Evolutionary conservation across 2,888 invertebrate genomes (phyloP), one percentile per base, ranked within the genome.

Genomic region (Acleris cristana): DNA sequence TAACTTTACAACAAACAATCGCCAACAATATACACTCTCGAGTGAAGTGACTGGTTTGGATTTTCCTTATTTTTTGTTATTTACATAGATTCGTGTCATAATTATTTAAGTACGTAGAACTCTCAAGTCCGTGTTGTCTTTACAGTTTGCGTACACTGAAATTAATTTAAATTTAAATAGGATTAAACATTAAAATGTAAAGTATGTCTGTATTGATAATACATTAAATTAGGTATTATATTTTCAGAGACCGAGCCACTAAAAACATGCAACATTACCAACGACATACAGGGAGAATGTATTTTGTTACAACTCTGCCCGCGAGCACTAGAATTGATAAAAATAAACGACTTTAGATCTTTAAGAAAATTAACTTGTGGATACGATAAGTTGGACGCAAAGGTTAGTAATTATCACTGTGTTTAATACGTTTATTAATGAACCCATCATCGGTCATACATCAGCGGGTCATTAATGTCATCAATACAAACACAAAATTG

Each of bases 311-410:
- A 54, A 34, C 49, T 69, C 49, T 75, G 72, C 26, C 56, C 57
- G 1, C 62, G 61, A 10, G 74, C 70, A 2, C 2, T 69, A 19
- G 55, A 67, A 14, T 67, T 72, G 52, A 8, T 71, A 12, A 58
- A 63, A 14, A n/a, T 62, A 53, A 59, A 56, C 45, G 54, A 68
- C 10, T 14, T 12, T 0, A 8, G 26, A 19, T 62, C 23, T 5
- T 52, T 75, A 26, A 70, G 44, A 19, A 54, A 58, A 12, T 57
- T 73, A 55, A 53, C 55, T 45, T 79, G 78, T 69, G 74, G 74
- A 58, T 74, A 59, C 34, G 67, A 72, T 4, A 58, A 26, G 8
- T 26, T 3, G 19, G 7, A 16, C 4, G 68, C 71, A 7, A 71
- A 64, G 75, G 77, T 77, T n/a, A 74, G 54, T 44, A 52, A 49